Base-by-base conservation (phyloP, 2,888 invertebrate genomes). In the Nymphalis urticae region DNA sequence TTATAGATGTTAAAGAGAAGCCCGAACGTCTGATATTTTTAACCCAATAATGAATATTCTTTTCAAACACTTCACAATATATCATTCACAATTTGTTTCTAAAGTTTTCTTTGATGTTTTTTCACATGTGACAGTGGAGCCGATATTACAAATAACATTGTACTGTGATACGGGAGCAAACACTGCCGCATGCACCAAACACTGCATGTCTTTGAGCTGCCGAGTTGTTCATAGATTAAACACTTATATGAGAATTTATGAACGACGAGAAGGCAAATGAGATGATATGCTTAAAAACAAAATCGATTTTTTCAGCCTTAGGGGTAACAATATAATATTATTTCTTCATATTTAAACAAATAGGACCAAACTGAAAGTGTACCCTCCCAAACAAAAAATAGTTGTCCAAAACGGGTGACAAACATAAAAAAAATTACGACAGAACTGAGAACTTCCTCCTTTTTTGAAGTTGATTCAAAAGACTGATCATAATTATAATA, bases 201-300 rank as follows among this genome's bases (percentile, higher is more conserved):
- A 83, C 70, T 74, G 77, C 74, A 76, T 76, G 81, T 79, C 88
- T 89, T 88, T 88, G 86, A 85, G 87, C 87, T 87, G 88, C 87
- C 88, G 87, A 81, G 79, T 58, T 32, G 69, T 74, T 71, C 85
- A 83, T 73, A 85, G 85, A 86, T 73, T 79, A 84, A n/a, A 48
- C 48, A 53, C 48, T 51, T 50, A 62, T 47, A 32, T 32, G 8
- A 32, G 32, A 56, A 56, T 17, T 32, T 56, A 56, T 56, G 27
- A 56, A 56, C 32, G 54, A 51, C 16, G 51, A 62, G n/a, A n/a
- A 54, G 47, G 24, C 17, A 51, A 16, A 54, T 42, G 42, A n/a
- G 47, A 42, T 2, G 2, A 2, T 42, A 13, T 36, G 3, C 27
- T 27, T 6, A 32, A 32, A 32, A 32, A 32, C 6, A 32, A 6